Percentiles rank a stretch among this genome's conserved stretches.
Conservation (phyloP, 2,888 invertebrate species). For the Oxycera nigricornis region DNA sequence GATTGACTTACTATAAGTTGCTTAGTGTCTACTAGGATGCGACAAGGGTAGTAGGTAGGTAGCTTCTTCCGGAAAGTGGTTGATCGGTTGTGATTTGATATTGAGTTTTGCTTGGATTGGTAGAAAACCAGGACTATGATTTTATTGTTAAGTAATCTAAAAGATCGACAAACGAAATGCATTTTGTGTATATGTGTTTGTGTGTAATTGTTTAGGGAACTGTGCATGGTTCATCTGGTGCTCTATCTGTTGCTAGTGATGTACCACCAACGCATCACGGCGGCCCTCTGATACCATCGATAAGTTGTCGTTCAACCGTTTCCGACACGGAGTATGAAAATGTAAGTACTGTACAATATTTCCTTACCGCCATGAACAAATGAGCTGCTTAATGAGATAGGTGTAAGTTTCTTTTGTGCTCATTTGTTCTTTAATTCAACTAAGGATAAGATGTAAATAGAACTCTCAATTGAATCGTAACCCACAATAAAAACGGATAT, state of each 20-base stretch:
- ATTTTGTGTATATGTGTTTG: conserved; percentile 48
- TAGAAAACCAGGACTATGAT: too few relatives aligned
- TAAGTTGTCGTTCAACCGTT: conserved; percentile 83
- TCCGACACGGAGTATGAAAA: conserved; percentile 93
- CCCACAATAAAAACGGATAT: background rate
- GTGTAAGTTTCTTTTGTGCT: background rate
- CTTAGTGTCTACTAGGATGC: too few relatives aligned
- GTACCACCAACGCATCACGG: conserved; percentile 69
- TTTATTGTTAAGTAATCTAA: too few relatives aligned
- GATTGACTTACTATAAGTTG: too few relatives aligned
- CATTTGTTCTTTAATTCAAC: too few relatives aligned
- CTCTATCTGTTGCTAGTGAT: conserved; percentile 62
- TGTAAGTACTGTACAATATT: conserved; percentile 78
- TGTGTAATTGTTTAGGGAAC: conserved; percentile 66
- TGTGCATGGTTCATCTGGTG: conserved; percentile 71
- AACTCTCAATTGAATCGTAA: background rate
- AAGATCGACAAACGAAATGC: too few relatives aligned
- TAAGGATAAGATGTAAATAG: too few relatives aligned
- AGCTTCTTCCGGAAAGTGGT: conserved; percentile 40
- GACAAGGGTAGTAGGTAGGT: conserved; percentile 37
- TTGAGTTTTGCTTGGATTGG: background rate
- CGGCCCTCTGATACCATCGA: conserved; percentile 68
- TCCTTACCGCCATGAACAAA: background rate
- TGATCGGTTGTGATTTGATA: too few relatives aligned
- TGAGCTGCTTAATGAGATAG: background rate